phyloP scores from a whole-genome alignment of 2,888 invertebrate species.

The Sphaerophoria taeniata region DNA sequence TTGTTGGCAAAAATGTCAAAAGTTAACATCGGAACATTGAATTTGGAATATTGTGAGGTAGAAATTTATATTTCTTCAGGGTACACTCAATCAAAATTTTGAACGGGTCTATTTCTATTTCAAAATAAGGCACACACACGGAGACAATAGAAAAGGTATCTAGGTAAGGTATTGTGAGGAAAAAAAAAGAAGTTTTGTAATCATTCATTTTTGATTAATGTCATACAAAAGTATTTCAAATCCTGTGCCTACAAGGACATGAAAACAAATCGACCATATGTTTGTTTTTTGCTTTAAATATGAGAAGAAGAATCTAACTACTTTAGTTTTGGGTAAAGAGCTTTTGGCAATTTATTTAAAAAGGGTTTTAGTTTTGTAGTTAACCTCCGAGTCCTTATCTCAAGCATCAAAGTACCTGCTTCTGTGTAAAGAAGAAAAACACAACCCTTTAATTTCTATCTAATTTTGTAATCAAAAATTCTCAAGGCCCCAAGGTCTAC shows the following conservation, averaged over 20 bases:
- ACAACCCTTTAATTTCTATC: conserved; percentile 11
- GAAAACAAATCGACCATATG: conserved; percentile 1
- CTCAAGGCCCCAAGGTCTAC: conserved; percentile 8
- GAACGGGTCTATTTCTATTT: not conserved
- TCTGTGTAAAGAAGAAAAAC: not conserved
- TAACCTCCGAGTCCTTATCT: not conserved
- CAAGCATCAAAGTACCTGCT: no score
- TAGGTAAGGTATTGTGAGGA: not conserved
- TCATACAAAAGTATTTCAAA: conserved; percentile 26
- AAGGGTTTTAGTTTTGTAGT: not conserved
- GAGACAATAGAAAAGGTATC: not conserved
- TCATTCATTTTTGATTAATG: conserved; percentile 33
- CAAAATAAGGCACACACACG: not conserved
- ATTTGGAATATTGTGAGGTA: not conserved
- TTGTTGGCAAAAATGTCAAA: conserved; percentile 41
- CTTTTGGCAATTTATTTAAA: conserved; percentile 28
- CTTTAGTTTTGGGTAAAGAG: not conserved
- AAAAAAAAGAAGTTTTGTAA: not conserved
- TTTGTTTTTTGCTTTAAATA: not conserved
- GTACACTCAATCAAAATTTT: conserved; percentile 23
- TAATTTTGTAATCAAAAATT: conserved; percentile 26
- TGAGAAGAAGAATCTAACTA: conserved; percentile 2
- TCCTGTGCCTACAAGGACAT: conserved; percentile 1
- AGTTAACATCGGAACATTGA: conserved; percentile 30
- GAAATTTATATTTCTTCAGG: conserved; percentile 17